A percentile compares a stretch with the other conserved stretches of the same genome.
Evolutionary conservation across 2,888 invertebrate species (phyloP).

Genomic region (Cecidostiba fungosa): DNA sequence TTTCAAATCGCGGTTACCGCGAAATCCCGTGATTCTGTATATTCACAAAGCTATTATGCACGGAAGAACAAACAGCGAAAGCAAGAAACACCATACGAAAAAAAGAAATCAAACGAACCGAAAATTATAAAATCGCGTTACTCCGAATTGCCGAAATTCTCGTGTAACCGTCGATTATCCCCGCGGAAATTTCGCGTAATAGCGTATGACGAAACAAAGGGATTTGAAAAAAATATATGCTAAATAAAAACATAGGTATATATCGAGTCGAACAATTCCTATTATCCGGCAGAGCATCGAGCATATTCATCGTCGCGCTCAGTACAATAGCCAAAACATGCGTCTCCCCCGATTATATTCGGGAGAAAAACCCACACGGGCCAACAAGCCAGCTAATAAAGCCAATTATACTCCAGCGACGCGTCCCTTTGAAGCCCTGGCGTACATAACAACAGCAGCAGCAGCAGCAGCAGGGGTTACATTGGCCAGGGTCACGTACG

Average conservation of each 20-base stretch:
- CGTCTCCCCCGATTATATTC: background rate
- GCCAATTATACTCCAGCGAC: background rate
- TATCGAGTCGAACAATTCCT: background rate
- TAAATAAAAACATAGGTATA: background rate
- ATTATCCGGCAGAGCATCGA: background rate
- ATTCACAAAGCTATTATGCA: too few relatives aligned
- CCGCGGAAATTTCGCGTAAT: background rate
- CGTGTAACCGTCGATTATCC: background rate
- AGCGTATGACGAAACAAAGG: background rate
- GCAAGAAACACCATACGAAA: too few relatives aligned
- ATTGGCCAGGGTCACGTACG: slow-evolving; percentile 2
- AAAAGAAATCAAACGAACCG: too few relatives aligned
- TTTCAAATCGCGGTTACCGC: too few relatives aligned
- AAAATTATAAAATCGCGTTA: too few relatives aligned
- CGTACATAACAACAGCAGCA: background rate
- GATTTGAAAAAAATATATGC: background rate
- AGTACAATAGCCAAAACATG: background rate
- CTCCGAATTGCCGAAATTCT: background rate
- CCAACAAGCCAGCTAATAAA: slow-evolving; percentile 12
- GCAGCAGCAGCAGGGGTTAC: background rate
- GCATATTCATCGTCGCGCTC: background rate
- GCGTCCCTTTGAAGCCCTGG: background rate
- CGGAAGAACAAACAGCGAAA: too few relatives aligned
- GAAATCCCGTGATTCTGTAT: too few relatives aligned
- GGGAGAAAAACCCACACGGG: background rate